Evolutionary conservation across 2,888 invertebrate genomes (phyloP), one percentile per base, ranked within the genome.

Genomic region (Acleris holmiana): DNA sequence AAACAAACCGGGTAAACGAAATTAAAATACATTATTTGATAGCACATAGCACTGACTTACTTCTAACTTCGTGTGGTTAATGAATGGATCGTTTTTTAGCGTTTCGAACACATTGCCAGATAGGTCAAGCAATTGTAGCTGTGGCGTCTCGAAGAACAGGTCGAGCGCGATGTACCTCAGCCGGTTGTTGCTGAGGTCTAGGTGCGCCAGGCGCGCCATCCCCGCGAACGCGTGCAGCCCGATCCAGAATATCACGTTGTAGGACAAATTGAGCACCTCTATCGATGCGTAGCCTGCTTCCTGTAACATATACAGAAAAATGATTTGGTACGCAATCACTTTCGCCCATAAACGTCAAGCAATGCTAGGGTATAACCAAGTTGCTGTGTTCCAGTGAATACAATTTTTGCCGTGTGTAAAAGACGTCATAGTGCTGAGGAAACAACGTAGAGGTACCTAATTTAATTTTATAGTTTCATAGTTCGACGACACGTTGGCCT

Each of bases 111-210:
- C 94, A 75, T 95, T 95, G 15, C 93, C 93, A 49, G 94, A 94
- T 61, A 95, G 79, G 76, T 95, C 94, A 1, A 95, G 79, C 53
- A 87, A 88, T 21, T 88, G 79, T 7, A 95, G 79, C 19, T 87
- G 82, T 2, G 85, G 84, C 18, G 94, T 94, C 44, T 93, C 88
- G 82, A 93, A 93, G 72, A 95, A 94, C 62, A 95, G 79, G 67
- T 93, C 93, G 0, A 88, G 84, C 1, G 91, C 79, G 40, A 95
- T 82, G 66, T 91, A 93, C 75, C 95, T 91, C 57, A 95, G 80
- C 25, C 94, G 91, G 75, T 95, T 95, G 72, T 91, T 93, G 51
- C 95, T 94, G 35, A 95, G 84, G 80, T 95, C 94, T 60, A 95
- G 75, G 13, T 91, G 89, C 49, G 82, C 80, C 19, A 95, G 78